Conservation (phyloP, 1,140 invertebrate species). For the Andricus grossulariae region DNA sequence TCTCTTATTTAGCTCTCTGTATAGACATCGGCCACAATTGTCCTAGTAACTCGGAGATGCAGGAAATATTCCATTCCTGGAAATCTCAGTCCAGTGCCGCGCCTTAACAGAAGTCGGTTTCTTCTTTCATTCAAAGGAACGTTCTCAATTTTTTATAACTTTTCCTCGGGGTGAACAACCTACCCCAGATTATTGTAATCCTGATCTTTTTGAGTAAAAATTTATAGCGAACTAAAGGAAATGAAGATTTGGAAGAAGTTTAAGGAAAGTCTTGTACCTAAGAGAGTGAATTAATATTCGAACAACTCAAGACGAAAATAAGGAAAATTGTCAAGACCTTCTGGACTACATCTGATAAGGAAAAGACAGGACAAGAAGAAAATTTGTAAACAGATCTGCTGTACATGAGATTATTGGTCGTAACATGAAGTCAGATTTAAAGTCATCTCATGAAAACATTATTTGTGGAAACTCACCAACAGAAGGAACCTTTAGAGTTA, state of each 20-base stretch:
- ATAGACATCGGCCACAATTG: constrained; percentile 2
- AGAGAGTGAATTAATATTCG: neutral
- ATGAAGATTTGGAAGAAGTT: constrained; percentile 2
- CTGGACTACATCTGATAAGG: neutral
- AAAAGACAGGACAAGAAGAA: neutral
- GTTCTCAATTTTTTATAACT: neutral
- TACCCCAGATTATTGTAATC: neutral
- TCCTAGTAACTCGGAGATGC: neutral
- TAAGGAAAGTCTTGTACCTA: constrained; percentile 8
- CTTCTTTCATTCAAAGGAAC: constrained; percentile 6
- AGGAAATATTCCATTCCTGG: constrained; percentile 23
- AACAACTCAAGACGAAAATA: constrained; percentile 20
- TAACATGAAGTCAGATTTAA: too few relatives aligned
- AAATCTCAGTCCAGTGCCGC: constrained; percentile 2
- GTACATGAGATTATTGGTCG: neutral
- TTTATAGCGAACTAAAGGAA: neutral
- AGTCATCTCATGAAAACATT: too few relatives aligned
- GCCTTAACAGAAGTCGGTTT: constrained; percentile 15
- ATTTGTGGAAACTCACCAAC: too few relatives aligned
- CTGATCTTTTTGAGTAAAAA: neutral
- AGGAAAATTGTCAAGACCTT: constrained; percentile 10
- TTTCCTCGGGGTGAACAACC: constrained; percentile 12
- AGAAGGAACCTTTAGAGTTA: too few relatives aligned
- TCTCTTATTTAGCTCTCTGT: constrained; percentile 11
- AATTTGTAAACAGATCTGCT: neutral